A percentile compares a stretch with the other conserved stretches of the same genome.
Evolutionary conservation across 2,888 invertebrate genomes (phyloP).

Genomic region (Halictus ligatus): DNA sequence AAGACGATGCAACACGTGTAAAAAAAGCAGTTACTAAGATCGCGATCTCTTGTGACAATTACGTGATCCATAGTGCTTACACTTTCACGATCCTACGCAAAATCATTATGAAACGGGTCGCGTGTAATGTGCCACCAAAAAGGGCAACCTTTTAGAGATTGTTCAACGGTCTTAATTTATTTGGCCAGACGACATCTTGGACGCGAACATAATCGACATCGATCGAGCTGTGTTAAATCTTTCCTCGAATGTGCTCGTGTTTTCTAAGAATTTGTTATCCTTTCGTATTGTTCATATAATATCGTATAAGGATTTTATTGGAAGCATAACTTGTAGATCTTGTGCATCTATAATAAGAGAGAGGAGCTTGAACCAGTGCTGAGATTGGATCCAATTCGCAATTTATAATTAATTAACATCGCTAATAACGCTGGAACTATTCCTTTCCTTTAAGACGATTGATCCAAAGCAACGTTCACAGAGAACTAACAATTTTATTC

Average conservation of each 20-base stretch:
- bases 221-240: background rate
- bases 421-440: background rate
- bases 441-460: background rate
- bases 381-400: background rate
- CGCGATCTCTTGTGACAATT: background rate
- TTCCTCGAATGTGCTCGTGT: background rate
- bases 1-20: background rate
- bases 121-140: background rate
- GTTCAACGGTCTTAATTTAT: background rate
- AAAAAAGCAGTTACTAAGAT: background rate
- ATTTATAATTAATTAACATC: background rate
- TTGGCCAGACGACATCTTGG: background rate
- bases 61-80: background rate
- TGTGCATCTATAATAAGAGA: background rate
- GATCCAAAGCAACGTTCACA: background rate
- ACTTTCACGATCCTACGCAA: constrained; percentile 26
- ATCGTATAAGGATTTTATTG: background rate
- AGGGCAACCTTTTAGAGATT: background rate
- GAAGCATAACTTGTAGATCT: background rate
- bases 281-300: background rate
- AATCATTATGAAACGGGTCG: constrained; percentile 28
- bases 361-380: background rate
- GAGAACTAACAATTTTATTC: background rate
- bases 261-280: background rate
- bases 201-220: background rate